Evolutionary conservation across 2,797 vertebrate species (phyloP).

Genomic region (Zalophus californianus): DNA sequence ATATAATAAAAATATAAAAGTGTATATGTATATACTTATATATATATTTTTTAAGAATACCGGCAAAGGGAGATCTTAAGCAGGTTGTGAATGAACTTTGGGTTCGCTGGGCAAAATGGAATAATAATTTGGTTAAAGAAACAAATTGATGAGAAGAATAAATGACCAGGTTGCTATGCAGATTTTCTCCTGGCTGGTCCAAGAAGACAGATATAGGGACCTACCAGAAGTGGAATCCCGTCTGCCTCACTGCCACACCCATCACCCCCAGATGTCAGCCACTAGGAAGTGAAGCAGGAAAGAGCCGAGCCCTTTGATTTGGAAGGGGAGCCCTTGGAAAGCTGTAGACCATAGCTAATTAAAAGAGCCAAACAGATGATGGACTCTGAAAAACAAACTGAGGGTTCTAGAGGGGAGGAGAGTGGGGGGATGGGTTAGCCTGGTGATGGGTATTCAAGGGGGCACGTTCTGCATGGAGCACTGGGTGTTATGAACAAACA

Average conservation of each 20-base stretch:
- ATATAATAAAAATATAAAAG: neutral
- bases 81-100: neutral
- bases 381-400: too few species aligned
- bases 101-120: neutral
- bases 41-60: neutral
- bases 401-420: too few species aligned
- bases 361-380: neutral
- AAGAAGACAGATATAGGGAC: neutral
- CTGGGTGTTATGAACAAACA: too few species aligned
- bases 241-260: neutral
- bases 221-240: neutral
- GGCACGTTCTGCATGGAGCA: too few species aligned
- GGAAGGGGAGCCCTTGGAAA: neutral
- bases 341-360: neutral
- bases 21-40: neutral
- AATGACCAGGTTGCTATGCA: neutral
- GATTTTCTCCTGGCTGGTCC: neutral
- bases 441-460: too few species aligned
- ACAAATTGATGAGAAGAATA: neutral
- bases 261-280: neutral
- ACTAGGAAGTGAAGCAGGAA: neutral
- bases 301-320: neutral
- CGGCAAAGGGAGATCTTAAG: neutral
- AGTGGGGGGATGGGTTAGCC: too few species aligned
- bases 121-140: conserved; percentile 42